These are phyloP conservation scores for Zelostemma sp. DNA, from an alignment of 1,140 invertebrate species.

Conservation along the genomic window DNA sequence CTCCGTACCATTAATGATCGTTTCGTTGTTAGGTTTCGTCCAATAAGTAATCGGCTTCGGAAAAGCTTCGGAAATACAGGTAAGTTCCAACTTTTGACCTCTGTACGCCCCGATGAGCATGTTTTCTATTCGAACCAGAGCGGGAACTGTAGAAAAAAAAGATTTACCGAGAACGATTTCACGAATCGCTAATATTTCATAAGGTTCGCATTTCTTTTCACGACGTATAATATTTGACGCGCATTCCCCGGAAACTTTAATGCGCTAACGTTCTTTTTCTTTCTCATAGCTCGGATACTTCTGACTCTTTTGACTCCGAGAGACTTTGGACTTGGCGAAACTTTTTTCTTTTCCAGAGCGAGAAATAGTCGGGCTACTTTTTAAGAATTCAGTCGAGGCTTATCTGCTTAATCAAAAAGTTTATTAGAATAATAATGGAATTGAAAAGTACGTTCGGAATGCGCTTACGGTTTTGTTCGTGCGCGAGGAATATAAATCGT, in stretches of 20 bases:
- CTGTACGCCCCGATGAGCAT: conserved; percentile 72
- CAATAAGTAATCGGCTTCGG: conserved; percentile 74
- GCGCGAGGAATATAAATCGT: no score
- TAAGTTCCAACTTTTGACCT: conserved; percentile 71
- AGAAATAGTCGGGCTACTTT: conserved; percentile 39
- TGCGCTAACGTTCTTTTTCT: conserved; percentile 26
- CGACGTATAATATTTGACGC: conserved; percentile 6
- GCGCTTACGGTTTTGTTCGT: no score
- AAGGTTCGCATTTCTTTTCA: conserved; percentile 8
- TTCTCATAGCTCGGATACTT: conserved; percentile 44
- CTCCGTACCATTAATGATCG: conserved; percentile 60
- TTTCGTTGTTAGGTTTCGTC: conserved; percentile 67
- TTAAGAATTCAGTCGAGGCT: conserved; percentile 6
- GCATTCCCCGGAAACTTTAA: conserved; percentile 27
- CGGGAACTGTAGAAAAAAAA: no score
- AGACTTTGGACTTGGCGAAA: conserved; percentile 39
- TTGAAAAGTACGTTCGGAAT: no score
- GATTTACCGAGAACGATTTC: conserved; percentile 10
- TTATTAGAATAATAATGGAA: not conserved
- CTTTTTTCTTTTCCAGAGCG: conserved; percentile 34
- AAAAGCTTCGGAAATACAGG: conserved; percentile 72
- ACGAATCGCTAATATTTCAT: not conserved
- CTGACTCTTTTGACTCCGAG: conserved; percentile 41
- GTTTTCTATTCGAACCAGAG: conserved; percentile 68
- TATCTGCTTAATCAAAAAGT: not conserved